Conservation (phyloP, 2,797 vertebrate genomes). For the Dendrocincla tyrannina region DNA sequence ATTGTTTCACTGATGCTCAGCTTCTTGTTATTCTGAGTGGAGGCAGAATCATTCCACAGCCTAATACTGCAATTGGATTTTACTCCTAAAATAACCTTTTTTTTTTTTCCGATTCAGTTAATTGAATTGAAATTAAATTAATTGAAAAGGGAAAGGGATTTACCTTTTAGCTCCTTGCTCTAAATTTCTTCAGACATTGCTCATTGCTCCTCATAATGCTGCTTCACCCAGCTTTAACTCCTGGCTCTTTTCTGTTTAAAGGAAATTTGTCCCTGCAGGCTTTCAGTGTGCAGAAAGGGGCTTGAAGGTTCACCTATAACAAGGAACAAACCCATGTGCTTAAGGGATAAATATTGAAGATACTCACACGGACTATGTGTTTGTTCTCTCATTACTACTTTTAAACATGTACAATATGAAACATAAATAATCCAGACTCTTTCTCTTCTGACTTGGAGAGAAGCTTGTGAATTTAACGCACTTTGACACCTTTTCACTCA, state of each 20-base stretch:
- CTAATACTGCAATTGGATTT: background rate
- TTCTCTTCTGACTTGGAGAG: background rate
- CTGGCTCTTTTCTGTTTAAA: background rate
- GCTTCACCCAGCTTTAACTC: background rate
- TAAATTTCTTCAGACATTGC: background rate
- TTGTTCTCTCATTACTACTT: background rate
- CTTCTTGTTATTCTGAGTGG: background rate
- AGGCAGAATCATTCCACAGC: background rate
- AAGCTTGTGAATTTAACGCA: background rate
- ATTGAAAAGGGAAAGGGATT: background rate
- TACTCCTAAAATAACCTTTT: background rate
- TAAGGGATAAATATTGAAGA: background rate
- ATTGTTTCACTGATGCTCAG: background rate
- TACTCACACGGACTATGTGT: rapidly evolving
- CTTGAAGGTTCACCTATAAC: background rate
- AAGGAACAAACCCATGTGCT: background rate
- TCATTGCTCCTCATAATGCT: background rate
- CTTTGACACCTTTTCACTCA: background rate
- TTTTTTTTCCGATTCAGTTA: background rate
- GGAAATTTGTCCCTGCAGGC: background rate
- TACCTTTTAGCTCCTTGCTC: background rate
- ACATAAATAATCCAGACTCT: background rate
- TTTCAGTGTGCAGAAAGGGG: background rate
- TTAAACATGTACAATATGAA: background rate
- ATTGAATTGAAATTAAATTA: background rate